Conservation (phyloP, 2,888 invertebrate genomes). For the Caenorhabditis sp. region DNA sequence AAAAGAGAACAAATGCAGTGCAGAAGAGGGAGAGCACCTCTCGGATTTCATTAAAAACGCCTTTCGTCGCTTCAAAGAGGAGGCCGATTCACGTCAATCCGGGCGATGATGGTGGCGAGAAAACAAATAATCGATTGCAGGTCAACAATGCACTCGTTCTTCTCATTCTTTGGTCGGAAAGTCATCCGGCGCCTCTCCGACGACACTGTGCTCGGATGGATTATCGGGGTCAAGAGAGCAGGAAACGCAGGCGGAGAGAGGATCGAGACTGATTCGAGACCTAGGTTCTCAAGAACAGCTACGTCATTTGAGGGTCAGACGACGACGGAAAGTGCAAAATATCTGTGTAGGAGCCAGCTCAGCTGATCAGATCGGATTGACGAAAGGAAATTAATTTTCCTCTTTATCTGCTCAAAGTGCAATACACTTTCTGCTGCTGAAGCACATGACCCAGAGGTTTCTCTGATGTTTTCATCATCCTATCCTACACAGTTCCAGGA, state of each 20-base stretch:
- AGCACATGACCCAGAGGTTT: too few species aligned
- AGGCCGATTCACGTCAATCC: slow-evolving; percentile 50
- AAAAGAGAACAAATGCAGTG: slow-evolving; percentile 26
- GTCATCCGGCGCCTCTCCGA: slow-evolving; percentile 21
- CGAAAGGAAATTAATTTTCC: too few species aligned
- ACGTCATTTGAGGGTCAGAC: neutral
- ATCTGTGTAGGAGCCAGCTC: neutral
- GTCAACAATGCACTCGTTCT: slow-evolving; percentile 35
- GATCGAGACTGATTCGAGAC: neutral
- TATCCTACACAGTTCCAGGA: too few species aligned
- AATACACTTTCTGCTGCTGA: too few species aligned
- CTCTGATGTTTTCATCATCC: too few species aligned
- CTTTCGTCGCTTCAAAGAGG: slow-evolving; percentile 16
- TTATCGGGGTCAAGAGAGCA: neutral
- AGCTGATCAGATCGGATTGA: too few species aligned
- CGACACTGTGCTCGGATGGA: slow-evolving; percentile 4
- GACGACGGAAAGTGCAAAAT: neutral
- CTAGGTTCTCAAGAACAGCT: neutral
- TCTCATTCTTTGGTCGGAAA: slow-evolving; percentile 42
- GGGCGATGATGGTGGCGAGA: slow-evolving; percentile 43
- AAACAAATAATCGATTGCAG: slow-evolving; percentile 48
- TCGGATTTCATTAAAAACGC: slow-evolving; percentile 44
- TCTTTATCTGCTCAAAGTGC: too few species aligned
- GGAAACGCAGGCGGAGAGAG: neutral
- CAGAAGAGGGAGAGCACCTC: slow-evolving; percentile 6